Conservation (phyloP, 2,113 vertebrate species). For the Syngnathus scovelli region DNA sequence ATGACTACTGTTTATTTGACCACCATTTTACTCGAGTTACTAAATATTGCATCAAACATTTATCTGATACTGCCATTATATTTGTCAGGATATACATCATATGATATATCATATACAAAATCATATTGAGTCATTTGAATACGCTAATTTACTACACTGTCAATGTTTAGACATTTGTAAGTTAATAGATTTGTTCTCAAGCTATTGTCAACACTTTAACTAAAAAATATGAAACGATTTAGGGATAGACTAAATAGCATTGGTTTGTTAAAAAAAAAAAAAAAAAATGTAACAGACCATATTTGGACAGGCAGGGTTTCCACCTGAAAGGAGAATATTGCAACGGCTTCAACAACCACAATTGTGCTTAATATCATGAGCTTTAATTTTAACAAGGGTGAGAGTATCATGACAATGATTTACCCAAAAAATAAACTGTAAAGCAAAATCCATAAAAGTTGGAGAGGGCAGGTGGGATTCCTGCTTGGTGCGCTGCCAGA, state of each 20-base stretch:
- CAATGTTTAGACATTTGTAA: no score
- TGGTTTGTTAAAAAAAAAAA: background rate
- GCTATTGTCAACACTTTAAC: no score
- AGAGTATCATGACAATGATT: no score
- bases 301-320: background rate
- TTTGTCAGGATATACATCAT: no score
- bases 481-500: background rate
- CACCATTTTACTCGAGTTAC: background rate
- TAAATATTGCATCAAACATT: background rate
- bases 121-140: background rate
- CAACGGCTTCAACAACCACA: background rate
- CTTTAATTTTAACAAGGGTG: background rate
- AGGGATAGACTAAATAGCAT: background rate
- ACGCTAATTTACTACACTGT: background rate
- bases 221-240: no score
- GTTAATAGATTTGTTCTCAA: no score
- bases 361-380: background rate
- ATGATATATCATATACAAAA: background rate
- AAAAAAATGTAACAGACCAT: background rate
- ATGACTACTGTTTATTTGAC: background rate
- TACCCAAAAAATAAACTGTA: no score
- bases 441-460: background rate
- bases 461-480: background rate
- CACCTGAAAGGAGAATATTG: background rate
- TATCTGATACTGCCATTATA: no score